Evolutionary conservation across 2,888 invertebrate genomes (phyloP).

Genomic region (Tipula confusa): DNA sequence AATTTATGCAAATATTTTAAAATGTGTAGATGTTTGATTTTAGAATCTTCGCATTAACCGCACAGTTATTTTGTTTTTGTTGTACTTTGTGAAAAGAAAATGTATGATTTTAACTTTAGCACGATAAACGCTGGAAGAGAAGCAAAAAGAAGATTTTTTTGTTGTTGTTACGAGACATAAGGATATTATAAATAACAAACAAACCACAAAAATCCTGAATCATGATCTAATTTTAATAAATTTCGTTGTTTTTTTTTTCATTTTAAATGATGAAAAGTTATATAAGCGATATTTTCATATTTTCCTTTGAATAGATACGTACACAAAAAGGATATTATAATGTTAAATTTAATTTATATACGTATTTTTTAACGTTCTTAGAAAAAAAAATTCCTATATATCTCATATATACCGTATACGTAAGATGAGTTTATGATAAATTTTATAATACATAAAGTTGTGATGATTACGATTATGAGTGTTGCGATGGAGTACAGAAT

Average conservation of each 20-base stretch:
- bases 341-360: not conserved
- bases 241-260: not conserved
- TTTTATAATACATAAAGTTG: not conserved
- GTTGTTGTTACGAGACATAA: not conserved
- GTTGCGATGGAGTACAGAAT: not conserved
- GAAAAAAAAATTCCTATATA: too few relatives aligned
- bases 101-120: not conserved
- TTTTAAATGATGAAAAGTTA: not conserved
- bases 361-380: not conserved
- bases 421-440: not conserved
- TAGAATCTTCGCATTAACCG: not conserved
- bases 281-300: not conserved
- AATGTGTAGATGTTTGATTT: slow-evolving; percentile 6
- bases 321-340: not conserved
- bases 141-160: not conserved
- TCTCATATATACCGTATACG: not conserved
- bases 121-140: not conserved
- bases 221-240: slow-evolving; percentile 20
- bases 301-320: not conserved
- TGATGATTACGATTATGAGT: not conserved
- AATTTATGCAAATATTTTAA: not conserved
- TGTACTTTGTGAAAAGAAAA: not conserved
- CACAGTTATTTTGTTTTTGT: not conserved
- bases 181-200: not conserved
- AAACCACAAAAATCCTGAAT: not conserved